Evolutionary conservation across 2,888 invertebrate species (phyloP).

Genomic region (Gnatocerus cornutus): DNA sequence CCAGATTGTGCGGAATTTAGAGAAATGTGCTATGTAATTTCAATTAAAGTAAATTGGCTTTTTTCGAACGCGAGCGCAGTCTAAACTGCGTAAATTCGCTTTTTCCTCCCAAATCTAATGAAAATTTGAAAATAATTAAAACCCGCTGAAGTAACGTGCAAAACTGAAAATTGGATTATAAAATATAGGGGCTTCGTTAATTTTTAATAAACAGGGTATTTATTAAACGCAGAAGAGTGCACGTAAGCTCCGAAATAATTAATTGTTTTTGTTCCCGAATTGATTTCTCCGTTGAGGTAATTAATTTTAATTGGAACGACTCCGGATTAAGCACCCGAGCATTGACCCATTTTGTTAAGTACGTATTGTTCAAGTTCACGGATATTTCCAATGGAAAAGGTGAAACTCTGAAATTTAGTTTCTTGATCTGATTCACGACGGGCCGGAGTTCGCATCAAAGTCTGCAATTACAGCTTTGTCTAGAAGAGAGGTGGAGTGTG

Average conservation of each 20-base stretch:
- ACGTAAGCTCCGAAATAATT: conserved; percentile 42
- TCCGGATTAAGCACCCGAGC: conserved; percentile 16
- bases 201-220: conserved; percentile 45
- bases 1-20: not conserved
- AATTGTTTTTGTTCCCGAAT: conserved; percentile 46
- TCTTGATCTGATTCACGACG: conserved; percentile 63
- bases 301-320: conserved; percentile 50
- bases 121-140: conserved; percentile 41
- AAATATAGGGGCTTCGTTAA: conserved; percentile 41
- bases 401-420: conserved; percentile 59
- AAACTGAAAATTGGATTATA: conserved; percentile 39
- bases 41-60: conserved; percentile 23
- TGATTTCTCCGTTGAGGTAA: conserved; percentile 48
- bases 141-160: conserved; percentile 28
- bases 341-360: not conserved
- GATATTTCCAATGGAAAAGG: not conserved
- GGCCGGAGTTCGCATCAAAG: conserved; percentile 61
- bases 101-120: conserved; percentile 10
- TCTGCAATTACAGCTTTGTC: conserved; percentile 63
- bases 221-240: conserved; percentile 40
- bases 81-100: conserved; percentile 15
- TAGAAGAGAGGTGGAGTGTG: conserved; percentile 62
- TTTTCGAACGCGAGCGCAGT: conserved; percentile 5
- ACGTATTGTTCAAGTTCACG: not conserved
- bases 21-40: conserved; percentile 10